These are phyloP conservation scores for Diplodus puntazzo DNA, from an alignment of 2,797 vertebrate species.

Conservation along the genomic window DNA sequence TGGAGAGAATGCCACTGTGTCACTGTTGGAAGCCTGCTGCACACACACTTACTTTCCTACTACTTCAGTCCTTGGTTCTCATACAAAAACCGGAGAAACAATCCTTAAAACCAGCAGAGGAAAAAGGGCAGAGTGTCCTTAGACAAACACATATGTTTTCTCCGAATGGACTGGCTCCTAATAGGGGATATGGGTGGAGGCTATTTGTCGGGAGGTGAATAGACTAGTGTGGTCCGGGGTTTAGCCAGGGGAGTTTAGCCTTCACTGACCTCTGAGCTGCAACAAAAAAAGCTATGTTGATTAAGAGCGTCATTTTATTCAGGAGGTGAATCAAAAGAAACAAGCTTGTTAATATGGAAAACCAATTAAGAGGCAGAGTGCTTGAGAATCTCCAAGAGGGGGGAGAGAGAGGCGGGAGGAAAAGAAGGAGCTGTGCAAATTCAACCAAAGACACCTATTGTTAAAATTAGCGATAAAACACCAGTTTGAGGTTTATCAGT, in stretches of 20 bases:
- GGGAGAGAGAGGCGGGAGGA: not conserved
- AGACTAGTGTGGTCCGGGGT: slow-evolving; percentile 65
- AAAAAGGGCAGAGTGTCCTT: slow-evolving; percentile 69
- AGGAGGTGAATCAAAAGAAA: slow-evolving; percentile 80
- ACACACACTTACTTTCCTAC: slow-evolving; percentile 30
- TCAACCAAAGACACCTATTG: slow-evolving; percentile 49
- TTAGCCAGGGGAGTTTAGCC: slow-evolving; percentile 72
- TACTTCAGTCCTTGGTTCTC: slow-evolving; percentile 26
- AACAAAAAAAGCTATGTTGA: slow-evolving; percentile 80
- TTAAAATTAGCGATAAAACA: slow-evolving; percentile 49
- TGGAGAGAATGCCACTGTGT: slow-evolving; percentile 67
- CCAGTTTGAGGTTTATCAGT: slow-evolving; percentile 46
- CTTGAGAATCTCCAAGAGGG: slow-evolving; percentile 63
- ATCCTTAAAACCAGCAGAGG: slow-evolving; percentile 51
- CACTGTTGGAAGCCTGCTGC: slow-evolving; percentile 67
- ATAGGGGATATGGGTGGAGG: slow-evolving; percentile 62
- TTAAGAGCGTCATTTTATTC: slow-evolving; percentile 75
- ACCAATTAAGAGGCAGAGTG: slow-evolving; percentile 81
- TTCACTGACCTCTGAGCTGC: slow-evolving; percentile 74
- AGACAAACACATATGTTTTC: slow-evolving; percentile 78
- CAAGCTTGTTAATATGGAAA: slow-evolving; percentile 84
- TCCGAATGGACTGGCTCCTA: slow-evolving; percentile 53
- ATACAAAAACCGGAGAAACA: slow-evolving; percentile 59
- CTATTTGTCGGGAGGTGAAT: slow-evolving; percentile 72
- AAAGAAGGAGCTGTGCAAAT: slow-evolving; percentile 27